Percentiles rank a stretch among this genome's conserved stretches.
These are phyloP conservation scores for Acrocephalus kingi DNA, from an alignment of 2,113 vertebrate genomes.

Conservation along the genomic window DNA sequence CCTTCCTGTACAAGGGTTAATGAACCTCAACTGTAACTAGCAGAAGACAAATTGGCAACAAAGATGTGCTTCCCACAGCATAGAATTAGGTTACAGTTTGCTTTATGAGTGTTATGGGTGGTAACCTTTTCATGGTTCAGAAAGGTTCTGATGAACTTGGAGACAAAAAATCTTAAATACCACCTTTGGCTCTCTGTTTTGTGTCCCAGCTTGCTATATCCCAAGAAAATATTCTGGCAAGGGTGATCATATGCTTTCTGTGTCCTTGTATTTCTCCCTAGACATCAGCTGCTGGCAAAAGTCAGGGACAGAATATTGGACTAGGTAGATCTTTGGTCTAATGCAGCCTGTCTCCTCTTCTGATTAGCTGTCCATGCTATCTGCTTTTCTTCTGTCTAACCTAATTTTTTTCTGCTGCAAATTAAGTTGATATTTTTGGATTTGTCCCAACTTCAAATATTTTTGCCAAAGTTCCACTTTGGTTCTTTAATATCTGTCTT, in stretches of 20 bases:
- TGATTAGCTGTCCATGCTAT: neutral
- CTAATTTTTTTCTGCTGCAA: neutral
- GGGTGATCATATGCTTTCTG: neutral
- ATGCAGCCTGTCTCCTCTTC: neutral
- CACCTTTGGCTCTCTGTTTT: neutral
- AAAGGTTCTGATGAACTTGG: neutral
- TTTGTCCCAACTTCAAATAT: neutral
- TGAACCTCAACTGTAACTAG: neutral
- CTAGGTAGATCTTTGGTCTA: neutral
- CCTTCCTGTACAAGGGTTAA: neutral
- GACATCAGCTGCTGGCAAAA: neutral
- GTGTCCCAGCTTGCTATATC: neutral
- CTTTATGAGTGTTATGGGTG: neutral
- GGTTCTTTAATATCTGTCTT: neutral
- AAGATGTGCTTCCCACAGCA: neutral
- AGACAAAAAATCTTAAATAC: neutral
- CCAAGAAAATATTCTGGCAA: neutral
- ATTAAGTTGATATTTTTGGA: slow-evolving; percentile 29
- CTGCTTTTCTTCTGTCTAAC: neutral
- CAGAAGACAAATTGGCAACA: neutral
- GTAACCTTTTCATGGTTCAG: neutral
- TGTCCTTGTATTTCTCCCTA: neutral
- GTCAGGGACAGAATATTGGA: neutral
- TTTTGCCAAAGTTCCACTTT: neutral
- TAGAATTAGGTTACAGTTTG: neutral